Conservation (phyloP, 2,888 invertebrate genomes). For the Ametastegia equiseti region DNA sequence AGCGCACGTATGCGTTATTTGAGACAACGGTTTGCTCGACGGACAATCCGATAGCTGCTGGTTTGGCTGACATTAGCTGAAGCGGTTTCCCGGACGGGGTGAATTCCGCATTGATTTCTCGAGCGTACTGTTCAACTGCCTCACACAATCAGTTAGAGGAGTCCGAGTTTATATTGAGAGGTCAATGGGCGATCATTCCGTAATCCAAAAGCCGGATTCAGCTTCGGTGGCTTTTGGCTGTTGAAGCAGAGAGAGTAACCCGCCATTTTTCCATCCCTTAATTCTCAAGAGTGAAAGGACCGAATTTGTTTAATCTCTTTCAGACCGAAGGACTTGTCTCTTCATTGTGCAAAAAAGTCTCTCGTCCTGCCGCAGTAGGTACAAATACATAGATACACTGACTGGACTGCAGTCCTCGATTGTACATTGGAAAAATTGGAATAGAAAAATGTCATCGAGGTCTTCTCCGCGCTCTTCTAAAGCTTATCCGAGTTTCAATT, state of each 20-base stretch:
- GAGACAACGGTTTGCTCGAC: neutral
- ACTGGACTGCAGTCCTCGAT: neutral
- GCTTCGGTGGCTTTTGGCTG: neutral
- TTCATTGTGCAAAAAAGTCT: neutral
- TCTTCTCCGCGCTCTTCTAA: neutral
- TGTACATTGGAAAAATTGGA: neutral
- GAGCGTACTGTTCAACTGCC: constrained; percentile 14
- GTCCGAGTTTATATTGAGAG: neutral
- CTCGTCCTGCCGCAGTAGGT: no score
- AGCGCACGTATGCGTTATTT: neutral
- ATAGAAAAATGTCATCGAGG: neutral
- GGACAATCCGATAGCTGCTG: neutral
- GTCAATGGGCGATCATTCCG: constrained; percentile 41
- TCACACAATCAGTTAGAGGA: constrained; percentile 26
- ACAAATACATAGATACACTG: neutral
- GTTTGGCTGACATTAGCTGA: neutral
- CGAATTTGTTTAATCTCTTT: constrained; percentile 6
- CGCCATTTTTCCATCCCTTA: neutral
- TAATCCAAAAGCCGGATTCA: constrained; percentile 35
- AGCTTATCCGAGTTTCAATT: neutral
- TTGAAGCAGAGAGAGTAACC: neutral
- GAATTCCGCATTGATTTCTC: constrained; percentile 32
- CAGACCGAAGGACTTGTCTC: neutral
- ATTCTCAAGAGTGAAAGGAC: neutral
- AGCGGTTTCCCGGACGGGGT: neutral